Conservation (phyloP, 1,140 invertebrate genomes). For the Bombus difficillimus region DNA sequence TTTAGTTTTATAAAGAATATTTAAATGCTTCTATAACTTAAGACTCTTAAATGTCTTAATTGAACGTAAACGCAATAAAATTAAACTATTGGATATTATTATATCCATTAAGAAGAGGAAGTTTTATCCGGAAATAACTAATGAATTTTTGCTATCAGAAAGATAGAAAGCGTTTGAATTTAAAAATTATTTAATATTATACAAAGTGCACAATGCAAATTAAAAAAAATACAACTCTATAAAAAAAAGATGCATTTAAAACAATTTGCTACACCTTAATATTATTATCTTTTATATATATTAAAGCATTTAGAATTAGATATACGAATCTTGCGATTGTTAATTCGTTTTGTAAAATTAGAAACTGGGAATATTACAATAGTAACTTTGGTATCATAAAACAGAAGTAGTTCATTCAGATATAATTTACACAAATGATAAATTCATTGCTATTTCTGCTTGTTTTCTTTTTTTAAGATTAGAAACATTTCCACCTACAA, state of each 20-base stretch:
- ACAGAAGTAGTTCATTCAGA: neutral
- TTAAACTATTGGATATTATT: neutral
- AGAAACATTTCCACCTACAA: conserved; percentile 59
- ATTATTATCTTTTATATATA: neutral
- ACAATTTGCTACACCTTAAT: conserved; percentile 5
- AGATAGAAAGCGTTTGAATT: neutral
- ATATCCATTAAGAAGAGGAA: neutral
- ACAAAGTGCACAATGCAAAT: neutral
- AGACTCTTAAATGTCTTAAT: neutral
- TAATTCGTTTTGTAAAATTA: conserved; percentile 21
- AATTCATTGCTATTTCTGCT: conserved; percentile 19
- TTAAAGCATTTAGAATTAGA: conserved; percentile 19
- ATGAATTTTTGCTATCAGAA: neutral
- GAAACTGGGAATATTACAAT: conserved; percentile 1
- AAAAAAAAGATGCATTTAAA: conserved; percentile 29
- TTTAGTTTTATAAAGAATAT: conserved; percentile 12
- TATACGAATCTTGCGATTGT: conserved; percentile 18
- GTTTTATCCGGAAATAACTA: conserved; percentile 21
- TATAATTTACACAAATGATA: conserved; percentile 8
- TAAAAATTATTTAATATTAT: neutral
- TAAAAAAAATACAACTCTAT: neutral
- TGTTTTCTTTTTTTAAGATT: conserved; percentile 18
- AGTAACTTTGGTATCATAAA: conserved; percentile 22
- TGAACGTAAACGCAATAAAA: neutral
- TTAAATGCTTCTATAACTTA: conserved; percentile 22